Percentiles rank a stretch among this genome's conserved stretches.
Conservation (phyloP, 2,113 vertebrate species). For the Gymnarchus niloticus region DNA sequence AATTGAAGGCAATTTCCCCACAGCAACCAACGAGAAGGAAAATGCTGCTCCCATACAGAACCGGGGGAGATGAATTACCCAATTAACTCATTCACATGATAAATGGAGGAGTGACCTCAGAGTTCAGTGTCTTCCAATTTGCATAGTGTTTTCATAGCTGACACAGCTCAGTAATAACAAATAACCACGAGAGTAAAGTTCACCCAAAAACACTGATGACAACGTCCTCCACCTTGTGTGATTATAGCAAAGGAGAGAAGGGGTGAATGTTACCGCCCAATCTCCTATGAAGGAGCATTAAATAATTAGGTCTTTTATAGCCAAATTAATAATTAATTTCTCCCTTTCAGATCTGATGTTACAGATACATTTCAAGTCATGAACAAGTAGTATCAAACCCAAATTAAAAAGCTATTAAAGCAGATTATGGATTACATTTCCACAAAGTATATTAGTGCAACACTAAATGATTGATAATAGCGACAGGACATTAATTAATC, state of each 20-base stretch:
- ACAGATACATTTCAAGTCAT: neutral
- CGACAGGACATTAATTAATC: neutral
- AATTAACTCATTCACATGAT: slow-evolving; percentile 64
- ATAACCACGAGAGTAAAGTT: slow-evolving; percentile 21
- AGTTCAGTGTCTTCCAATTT: slow-evolving; percentile 60
- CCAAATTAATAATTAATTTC: neutral
- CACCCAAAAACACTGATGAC: slow-evolving; percentile 27
- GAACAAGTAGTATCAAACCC: neutral
- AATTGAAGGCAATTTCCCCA: slow-evolving; percentile 34
- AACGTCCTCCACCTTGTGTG: slow-evolving; percentile 27
- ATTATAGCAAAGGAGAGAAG: neutral
- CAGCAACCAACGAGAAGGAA: slow-evolving; percentile 26
- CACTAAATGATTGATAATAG: neutral
- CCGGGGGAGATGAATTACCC: slow-evolving; percentile 69
- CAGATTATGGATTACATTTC: slow-evolving; percentile 2
- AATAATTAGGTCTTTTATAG: neutral
- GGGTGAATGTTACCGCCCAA: neutral
- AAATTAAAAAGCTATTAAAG: slow-evolving; percentile 5
- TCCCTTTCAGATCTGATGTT: neutral
- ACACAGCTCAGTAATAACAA: slow-evolving; percentile 33
- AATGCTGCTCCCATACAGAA: slow-evolving; percentile 64
- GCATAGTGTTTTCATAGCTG: slow-evolving; percentile 66
- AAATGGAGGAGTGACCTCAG: slow-evolving; percentile 62
- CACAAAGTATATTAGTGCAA: neutral
- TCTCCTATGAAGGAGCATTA: neutral